These are phyloP conservation scores for Euspilapteryx auroguttella DNA, from an alignment of 2,888 invertebrate species.

Conservation along the genomic window DNA sequence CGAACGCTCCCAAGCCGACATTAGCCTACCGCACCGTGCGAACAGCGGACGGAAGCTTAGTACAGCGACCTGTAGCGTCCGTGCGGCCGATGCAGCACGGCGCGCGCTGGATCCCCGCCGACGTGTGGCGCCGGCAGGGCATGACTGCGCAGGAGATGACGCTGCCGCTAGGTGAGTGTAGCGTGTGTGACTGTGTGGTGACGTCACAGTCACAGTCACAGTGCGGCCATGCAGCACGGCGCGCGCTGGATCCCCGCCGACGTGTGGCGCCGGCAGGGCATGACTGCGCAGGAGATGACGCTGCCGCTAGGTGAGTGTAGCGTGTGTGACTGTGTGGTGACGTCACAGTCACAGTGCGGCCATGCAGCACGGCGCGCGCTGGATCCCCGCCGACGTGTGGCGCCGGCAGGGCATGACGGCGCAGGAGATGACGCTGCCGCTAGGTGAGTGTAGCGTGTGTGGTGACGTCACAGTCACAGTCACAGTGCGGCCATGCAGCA, in stretches of 20 bases:
- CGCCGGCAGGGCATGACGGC: no score
- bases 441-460: no score
- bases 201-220: no score
- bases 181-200: neutral
- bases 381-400: no score
- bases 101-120: constrained; percentile 82
- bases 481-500: no score
- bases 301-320: constrained; percentile 1
- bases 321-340: no score
- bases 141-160: constrained; percentile 96
- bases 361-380: no score
- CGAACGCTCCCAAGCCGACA: constrained; percentile 63
- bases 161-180: constrained; percentile 70
- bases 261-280: constrained; percentile 80
- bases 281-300: constrained; percentile 42
- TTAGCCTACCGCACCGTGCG: constrained; percentile 65
- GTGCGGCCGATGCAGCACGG: constrained; percentile 83
- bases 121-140: constrained; percentile 90
- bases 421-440: no score
- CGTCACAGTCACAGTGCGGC: no score
- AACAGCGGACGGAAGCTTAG: constrained; percentile 65
- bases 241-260: constrained; percentile 72
- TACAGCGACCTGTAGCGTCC: constrained; percentile 69
- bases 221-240: neutral
- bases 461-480: no score